Evolutionary conservation across 2,888 invertebrate species (phyloP), one percentile per base, ranked within the genome.

Genomic region (Brachypalpus laphriformis): DNA sequence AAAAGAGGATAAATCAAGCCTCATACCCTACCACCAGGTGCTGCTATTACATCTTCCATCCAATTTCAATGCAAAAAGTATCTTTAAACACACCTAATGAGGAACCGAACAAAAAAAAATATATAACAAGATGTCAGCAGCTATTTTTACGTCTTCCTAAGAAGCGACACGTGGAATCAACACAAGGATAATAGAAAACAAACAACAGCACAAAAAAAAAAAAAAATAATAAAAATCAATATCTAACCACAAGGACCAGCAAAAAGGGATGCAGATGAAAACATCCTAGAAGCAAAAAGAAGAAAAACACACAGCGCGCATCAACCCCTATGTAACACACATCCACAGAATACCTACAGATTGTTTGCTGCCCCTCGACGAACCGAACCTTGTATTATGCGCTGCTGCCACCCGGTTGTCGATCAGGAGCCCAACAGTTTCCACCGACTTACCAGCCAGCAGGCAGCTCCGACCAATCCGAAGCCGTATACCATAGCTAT

Each of bases 401-500:
- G 59, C 80, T 87, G 78, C 88, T 87, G 78, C 88, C 87, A 87
- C 82, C 89, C 89, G 89, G 89, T 89, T 89, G 89, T 89, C 90
- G 89, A 90, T 89, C 91, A 89, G 89, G 91, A 91, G 91, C 89
- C 88, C 88, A 90, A 91, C 91, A 89, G 91, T 89, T 90, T 90
- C 90, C 90, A 75, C 78, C 88, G 89, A 90, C 88, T 90, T 90
- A 89, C 90, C 91, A 90, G 90, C 90, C 89, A 89, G 63, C 89
- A 88, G 87, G 88, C 89, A 88, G 87, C 89, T 40, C 75, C 61
- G 18, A 65, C 85, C 85, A 85, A 85, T 85, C 85, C 75, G 57
- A 85, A 56, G 49, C 49, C 83, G 83, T 40, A 80, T 74, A 54
- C 74, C 22, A 63, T 75, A 70, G 70, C 63, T 86, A 75, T 82